Evolutionary conservation across 2,888 invertebrate genomes (phyloP), one percentile per base, ranked within the genome.

Genomic region (Biston betularia): DNA sequence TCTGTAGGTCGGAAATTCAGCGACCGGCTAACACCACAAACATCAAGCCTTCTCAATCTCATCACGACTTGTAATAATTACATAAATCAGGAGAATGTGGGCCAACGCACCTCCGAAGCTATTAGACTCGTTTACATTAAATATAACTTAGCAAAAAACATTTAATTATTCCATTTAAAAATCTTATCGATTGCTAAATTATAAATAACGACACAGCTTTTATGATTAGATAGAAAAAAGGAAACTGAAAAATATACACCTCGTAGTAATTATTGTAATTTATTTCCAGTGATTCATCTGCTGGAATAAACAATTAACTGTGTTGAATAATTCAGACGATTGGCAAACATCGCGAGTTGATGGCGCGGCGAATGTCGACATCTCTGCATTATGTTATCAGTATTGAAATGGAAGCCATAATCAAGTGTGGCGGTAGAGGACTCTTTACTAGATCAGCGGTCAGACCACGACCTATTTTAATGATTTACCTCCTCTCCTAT

Each of bases 261-360:
- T 38, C 49, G 33, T 34, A 49, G 34, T 49, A 33, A 49, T 49
- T 33, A 49, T 50, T 34, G 5, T 50, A 35, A 34, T 35, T 35
- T 52, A 52, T 50, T 50, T 54, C 15, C 24, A 54, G 40, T 54
- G 42, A 54, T 54, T 54, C 54, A 54, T 42, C 40, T 42, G 9
- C 8, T 49, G n/a, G 15, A 35, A 54, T 58, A 53, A 45, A 48
- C 48, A 59, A 56, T 67, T 40, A 54, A 35, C 50, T 40, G 14
- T 46, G 12, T 48, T 64, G 56, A 60, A 68, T 64, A 44, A 63
- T 60, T 65, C 46, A 59, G 56, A 59, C 14, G 40, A n/a, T 67
- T 58, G 53, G 53, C 48, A 58, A 65, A 66, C 55, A 42, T 57
- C 49, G 69, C 52, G 46, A 69, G 67, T 63, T 59, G 48, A 65